These are phyloP conservation scores for Nyctibius bracteatus DNA, from an alignment of 2,113 vertebrate genomes.

Conservation along the genomic window DNA sequence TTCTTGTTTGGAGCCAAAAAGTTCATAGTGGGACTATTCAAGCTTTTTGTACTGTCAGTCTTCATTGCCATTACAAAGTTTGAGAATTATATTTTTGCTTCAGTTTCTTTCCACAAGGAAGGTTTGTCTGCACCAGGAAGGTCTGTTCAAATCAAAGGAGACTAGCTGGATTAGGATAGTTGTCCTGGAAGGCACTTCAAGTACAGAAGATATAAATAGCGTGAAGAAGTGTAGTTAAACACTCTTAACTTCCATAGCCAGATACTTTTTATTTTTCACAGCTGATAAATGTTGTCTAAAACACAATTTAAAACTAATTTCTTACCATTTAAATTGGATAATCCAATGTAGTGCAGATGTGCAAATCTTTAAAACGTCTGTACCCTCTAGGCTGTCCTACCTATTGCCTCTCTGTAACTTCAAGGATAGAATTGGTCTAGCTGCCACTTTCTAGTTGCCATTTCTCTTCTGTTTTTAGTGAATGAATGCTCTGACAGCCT, in stretches of 20 bases:
- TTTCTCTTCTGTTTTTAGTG: background rate
- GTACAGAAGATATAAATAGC: background rate
- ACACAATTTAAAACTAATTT: background rate
- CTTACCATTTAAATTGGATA: background rate
- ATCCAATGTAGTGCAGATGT: background rate
- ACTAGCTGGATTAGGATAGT: background rate
- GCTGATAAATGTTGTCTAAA: background rate
- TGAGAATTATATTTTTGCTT: background rate
- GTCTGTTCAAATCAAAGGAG: background rate
- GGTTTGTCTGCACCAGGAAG: background rate
- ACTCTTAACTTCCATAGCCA: background rate
- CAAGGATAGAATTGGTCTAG: background rate
- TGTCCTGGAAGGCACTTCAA: background rate
- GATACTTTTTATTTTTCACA: background rate
- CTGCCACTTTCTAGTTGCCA: background rate
- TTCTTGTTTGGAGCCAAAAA: background rate
- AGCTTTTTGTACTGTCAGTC: background rate
- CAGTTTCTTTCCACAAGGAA: background rate
- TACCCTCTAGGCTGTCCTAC: background rate
- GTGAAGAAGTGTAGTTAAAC: background rate
- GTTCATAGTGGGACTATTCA: rapidly evolving
- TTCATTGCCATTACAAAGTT: background rate
- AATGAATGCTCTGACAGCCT: background rate
- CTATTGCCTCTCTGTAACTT: background rate
- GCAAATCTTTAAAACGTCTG: background rate